phyloP scores from a whole-genome alignment of 1,140 invertebrate species.

The Drosophila funebris region DNA sequence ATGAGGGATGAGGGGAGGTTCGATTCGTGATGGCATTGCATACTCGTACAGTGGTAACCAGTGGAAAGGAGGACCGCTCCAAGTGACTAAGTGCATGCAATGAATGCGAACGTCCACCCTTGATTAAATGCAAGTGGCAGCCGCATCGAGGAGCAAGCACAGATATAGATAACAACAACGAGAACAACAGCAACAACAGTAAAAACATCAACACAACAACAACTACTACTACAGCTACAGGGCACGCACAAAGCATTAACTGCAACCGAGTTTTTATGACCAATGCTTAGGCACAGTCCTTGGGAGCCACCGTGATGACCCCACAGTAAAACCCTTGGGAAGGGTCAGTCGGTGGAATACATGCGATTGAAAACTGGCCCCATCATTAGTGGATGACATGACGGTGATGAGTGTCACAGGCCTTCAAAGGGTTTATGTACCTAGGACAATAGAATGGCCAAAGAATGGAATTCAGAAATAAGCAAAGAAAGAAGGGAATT shows the following conservation, averaged over 20 bases:
- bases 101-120: constrained; percentile 28
- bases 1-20: background rate
- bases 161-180: constrained; percentile 12
- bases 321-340: background rate
- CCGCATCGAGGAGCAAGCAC: background rate
- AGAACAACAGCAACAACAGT: background rate
- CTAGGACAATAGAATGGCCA: no score
- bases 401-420: background rate
- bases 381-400: constrained; percentile 2
- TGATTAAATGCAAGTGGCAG: constrained; percentile 40
- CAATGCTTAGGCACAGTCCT: background rate
- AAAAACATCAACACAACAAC: constrained; percentile 2
- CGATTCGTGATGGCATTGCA: constrained; percentile 16
- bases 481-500: no score
- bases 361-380: background rate
- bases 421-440: background rate
- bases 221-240: background rate
- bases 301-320: background rate
- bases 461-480: no score
- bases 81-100: constrained; percentile 38
- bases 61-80: background rate
- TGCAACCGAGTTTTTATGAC: constrained; percentile 11
- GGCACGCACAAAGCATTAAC: constrained; percentile 23
- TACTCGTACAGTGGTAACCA: background rate
- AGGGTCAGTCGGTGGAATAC: background rate